Conservation (phyloP, 2,797 vertebrate species). For the Acrocephalus scirpaceus region DNA sequence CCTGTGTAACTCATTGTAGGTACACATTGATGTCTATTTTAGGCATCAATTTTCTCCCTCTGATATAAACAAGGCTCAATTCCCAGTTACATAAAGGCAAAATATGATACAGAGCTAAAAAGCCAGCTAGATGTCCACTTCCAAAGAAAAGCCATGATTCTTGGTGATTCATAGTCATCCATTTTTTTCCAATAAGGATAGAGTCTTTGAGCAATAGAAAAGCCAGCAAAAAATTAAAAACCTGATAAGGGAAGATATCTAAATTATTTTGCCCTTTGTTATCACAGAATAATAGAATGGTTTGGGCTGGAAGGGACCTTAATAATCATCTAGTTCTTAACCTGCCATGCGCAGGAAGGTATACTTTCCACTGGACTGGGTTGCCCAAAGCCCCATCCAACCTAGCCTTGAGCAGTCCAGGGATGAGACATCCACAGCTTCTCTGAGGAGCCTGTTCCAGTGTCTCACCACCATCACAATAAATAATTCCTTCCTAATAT, state of each 20-base stretch:
- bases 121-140: background rate
- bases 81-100: background rate
- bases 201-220: background rate
- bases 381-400: background rate
- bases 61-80: background rate
- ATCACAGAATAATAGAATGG: background rate
- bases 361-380: background rate
- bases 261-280: background rate
- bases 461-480: background rate
- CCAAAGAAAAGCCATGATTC: background rate
- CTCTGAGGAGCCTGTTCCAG: background rate
- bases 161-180: background rate
- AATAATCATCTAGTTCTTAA: background rate
- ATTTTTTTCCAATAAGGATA: background rate
- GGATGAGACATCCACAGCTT: background rate
- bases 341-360: background rate
- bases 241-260: background rate
- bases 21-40: background rate
- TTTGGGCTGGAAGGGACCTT: background rate
- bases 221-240: background rate
- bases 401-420: background rate
- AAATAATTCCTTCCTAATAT: background rate
- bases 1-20: background rate
- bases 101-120: background rate
- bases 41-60: background rate